Evolutionary conservation across 2,888 invertebrate species (phyloP).

Genomic region (Harpalus rufipes): DNA sequence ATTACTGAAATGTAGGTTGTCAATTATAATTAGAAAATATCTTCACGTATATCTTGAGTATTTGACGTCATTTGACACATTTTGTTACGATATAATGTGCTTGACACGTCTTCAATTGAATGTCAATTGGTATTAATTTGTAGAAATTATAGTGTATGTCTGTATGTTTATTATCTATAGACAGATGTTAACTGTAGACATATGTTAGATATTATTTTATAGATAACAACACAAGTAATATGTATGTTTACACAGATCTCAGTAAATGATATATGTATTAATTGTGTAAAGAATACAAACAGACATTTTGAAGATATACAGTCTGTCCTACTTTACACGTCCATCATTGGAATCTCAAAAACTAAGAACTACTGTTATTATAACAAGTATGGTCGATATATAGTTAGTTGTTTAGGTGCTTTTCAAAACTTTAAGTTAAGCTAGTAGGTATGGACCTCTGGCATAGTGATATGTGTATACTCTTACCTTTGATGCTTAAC

Average conservation of each 20-base stretch:
- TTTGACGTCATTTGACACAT: slow-evolving; percentile 53
- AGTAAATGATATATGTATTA: neutral
- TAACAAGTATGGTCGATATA: too few relatives aligned
- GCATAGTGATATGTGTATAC: too few relatives aligned
- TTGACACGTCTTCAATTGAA: slow-evolving; percentile 58
- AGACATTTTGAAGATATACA: too few relatives aligned
- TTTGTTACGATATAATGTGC: slow-evolving; percentile 51
- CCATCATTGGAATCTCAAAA: too few relatives aligned
- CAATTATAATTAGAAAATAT: neutral
- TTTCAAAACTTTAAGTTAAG: too few relatives aligned
- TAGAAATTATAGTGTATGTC: slow-evolving; percentile 31
- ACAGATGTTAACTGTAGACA: slow-evolving; percentile 2
- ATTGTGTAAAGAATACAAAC: too few relatives aligned
- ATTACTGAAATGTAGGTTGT: too few relatives aligned
- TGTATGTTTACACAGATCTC: neutral
- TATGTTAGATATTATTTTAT: neutral
- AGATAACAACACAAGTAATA: neutral
- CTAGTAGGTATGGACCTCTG: too few relatives aligned
- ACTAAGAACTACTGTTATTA: too few relatives aligned
- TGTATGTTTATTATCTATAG: slow-evolving; percentile 3
- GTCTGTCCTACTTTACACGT: too few relatives aligned
- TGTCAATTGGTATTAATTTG: slow-evolving; percentile 64
- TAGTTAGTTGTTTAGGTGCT: too few relatives aligned
- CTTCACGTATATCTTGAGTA: neutral
- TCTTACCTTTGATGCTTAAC: too few relatives aligned